A percentile compares a stretch with the other conserved stretches of the same genome.
Conservation (phyloP, 92 coral and sea anemone species). For the Epizoanthus fatuus region DNA sequence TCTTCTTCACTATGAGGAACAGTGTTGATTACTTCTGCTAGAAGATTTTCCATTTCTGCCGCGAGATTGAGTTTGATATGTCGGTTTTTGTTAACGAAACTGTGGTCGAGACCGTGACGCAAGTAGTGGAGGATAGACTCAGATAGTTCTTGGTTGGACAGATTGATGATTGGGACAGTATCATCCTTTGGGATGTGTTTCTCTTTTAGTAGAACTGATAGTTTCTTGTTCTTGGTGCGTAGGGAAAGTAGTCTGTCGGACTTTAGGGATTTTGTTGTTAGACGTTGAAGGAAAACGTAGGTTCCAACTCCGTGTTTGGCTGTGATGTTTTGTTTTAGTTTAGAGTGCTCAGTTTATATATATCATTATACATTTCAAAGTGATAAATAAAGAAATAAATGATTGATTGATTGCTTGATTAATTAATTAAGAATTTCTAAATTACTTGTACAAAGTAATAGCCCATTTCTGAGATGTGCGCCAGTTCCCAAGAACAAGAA, state of each 20-base stretch:
- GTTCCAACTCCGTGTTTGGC: constrained; percentile 37
- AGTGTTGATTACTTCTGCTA: background rate
- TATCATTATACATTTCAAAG: too few species aligned
- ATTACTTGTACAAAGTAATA: too few species aligned
- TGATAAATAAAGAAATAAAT: too few species aligned
- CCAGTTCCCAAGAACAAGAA: too few species aligned
- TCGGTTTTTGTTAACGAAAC: constrained; percentile 48
- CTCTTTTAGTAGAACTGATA: constrained; percentile 29
- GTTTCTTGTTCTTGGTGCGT: constrained; percentile 46
- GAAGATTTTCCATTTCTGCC: constrained; percentile 28
- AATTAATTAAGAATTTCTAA: too few species aligned
- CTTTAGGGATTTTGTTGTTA: constrained; percentile 21
- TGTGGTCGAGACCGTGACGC: constrained; percentile 44
- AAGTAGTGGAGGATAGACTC: constrained; percentile 23
- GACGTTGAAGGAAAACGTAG: constrained; percentile 17
- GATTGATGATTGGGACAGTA: constrained; percentile 10
- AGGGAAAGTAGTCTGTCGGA: constrained; percentile 29
- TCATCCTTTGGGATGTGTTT: constrained; percentile 8
- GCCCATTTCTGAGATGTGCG: too few species aligned
- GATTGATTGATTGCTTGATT: too few species aligned
- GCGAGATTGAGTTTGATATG: constrained; percentile 42
- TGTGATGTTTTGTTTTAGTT: constrained; percentile 8
- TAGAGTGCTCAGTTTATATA: background rate
- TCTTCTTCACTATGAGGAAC: constrained; percentile 20
- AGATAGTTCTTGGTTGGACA: background rate